Base-by-base conservation (phyloP, 2,888 invertebrate genomes). In the Eilema caniola region DNA sequence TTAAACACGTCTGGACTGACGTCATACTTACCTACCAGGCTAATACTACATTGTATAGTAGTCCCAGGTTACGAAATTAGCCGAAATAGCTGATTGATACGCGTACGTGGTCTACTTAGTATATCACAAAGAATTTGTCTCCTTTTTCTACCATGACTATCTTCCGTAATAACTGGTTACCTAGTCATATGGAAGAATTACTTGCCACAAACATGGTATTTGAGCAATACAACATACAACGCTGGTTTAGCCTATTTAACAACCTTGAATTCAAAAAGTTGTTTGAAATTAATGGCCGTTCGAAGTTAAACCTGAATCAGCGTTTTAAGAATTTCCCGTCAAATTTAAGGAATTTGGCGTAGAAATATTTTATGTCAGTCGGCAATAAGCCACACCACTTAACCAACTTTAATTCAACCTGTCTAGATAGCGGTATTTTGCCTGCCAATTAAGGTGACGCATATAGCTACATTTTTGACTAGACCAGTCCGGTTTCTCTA, bases 401-500 rank as follows among this genome's bases (percentile, higher is more conserved):
- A 24, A 31, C 24, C 33, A 2, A 66, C 57, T 37, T 37, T 24
- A 24, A 59, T 37, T 59, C 25, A 59, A 66, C 24, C 59, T 31
- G 28, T 65, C 28, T 31, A n/a, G 23, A n/a, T 61, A 67, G 37
- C 67, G 60, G 60, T 60, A 61, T 66, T 57, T 61, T 37, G 33
- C 24, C 20, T 62, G 41, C 28, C 62, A 56, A 62, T 62, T 53
- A 67, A 67, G 37, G 59, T 66, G 59, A 66, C 60, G 64, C 64
- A 65, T 65, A 14, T 25, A 56, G 31, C 64, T 65, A 53, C 31
- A 37, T 24, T 57, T 33, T 66, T 24, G 66, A 57, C 56, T 24
- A 16, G 28, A 47, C 31, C 47, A 64, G 60, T 37, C 69, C 69
- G 69, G 63, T 66, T 56, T 1, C 59, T 63, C n/a, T 60, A 70